Evolutionary conservation across 2,888 invertebrate genomes (phyloP), one percentile per base, ranked within the genome.

Genomic region (Dascillus cervinus): DNA sequence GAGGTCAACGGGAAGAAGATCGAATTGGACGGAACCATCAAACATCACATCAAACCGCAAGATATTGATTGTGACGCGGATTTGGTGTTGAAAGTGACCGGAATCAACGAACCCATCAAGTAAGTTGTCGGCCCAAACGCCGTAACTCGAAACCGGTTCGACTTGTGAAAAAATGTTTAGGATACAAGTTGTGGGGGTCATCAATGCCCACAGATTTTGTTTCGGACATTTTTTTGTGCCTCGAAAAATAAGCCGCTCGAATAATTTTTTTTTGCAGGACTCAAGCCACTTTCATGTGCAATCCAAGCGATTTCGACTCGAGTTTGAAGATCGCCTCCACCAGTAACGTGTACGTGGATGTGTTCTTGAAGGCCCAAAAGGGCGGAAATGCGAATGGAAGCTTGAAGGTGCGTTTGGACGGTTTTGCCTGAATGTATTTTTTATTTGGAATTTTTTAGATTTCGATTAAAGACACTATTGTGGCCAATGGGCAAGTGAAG

Each of bases 401-500:
- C 26, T 56, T 84, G 0, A 77, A 75, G 41, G 53, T 83, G 1
- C n/a, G n/a, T n/a, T n/a, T n/a, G n/a, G n/a, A n/a, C n/a, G n/a
- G n/a, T n/a, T n/a, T n/a, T n/a, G n/a, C 4, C 45, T 35, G 11
- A 12, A 6, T 20, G 11, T 6, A 8, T 5, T 9, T 9, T 4
- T n/a, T 11, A 17, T n/a, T 10, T 2, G 13, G 10, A 14, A 13
- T 20, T 19, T 31, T 31, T 22, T 13, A 32, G 28, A 22, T 44
- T 12, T 60, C 61, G 37, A 28, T 85, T 1, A 80, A 77, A 46
- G 74, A 79, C 40, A 53, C 75, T 1, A 43, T 86, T 15, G 61
- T 65, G 0, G 75, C 77, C 1, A 75, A 73, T 17, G 82, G 80
- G 3, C 72, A 81, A 43, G 76, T 76, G 47, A 72, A 71, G 6